Base-by-base conservation (phyloP, 2,888 invertebrate species). In the Pemphredon lugubris region DNA sequence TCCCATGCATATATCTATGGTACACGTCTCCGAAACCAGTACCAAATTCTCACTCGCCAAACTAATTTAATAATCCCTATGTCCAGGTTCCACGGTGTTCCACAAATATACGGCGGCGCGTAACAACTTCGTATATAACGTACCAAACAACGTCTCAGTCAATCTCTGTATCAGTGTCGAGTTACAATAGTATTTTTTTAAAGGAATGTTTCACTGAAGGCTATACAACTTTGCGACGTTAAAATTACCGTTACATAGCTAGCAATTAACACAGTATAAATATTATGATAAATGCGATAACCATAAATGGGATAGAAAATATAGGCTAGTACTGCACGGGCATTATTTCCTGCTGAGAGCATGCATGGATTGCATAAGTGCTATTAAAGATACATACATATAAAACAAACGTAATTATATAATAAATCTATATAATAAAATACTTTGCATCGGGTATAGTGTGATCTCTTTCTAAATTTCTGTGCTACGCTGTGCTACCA, bases 401-500 rank as follows among this genome's bases (percentile, higher is more conserved):
- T 47, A 30, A n/a, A n/a, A n/a, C n/a, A n/a, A n/a, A n/a, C n/a
- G n/a, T n/a, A n/a, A n/a, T n/a, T n/a, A n/a, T n/a, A n/a, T n/a
- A n/a, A n/a, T n/a, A n/a, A n/a, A n/a, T n/a, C n/a, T n/a, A n/a
- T n/a, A 18, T 26, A 13, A 16, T 54, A n/a, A 63, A 51, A 64
- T 32, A n/a, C 11, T 14, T 21, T 53, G 53, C 21, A 11, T 16
- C 9, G n/a, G 21, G n/a, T 50, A 53, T 39, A 40, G 11, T 9
- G 55, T 9, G 2, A 55, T 63, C 59, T 55, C 23, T 1, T 7
- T 13, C 16, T 11, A n/a, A 53, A 34, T 14, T 18, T 32, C 6
- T 44, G n/a, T 32, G 18, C 13, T 21, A 20, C n/a, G n/a, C n/a
- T n/a, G 9, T 20, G 72, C 81, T 79, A 84, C 89, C 89, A 89